phyloP scores from a whole-genome alignment of 1,140 invertebrate genomes.

The Drosophila seguyi region DNA sequence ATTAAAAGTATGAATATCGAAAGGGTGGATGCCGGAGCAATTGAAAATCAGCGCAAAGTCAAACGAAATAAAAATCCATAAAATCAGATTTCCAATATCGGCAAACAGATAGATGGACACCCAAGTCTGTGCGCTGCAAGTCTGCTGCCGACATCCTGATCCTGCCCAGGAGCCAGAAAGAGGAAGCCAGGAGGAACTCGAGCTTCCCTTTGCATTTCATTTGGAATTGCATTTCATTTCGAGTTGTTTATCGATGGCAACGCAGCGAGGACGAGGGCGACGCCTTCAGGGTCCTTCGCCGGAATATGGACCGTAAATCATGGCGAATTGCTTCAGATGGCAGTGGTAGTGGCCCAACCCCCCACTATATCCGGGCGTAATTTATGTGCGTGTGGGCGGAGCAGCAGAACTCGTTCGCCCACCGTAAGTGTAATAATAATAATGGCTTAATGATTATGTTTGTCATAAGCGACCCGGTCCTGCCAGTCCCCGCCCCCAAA shows the following conservation, averaged over 20 bases:
- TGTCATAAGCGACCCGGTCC: conserved; percentile 56
- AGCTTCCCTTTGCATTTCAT: conserved; percentile 48
- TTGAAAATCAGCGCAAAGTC: conserved; percentile 80
- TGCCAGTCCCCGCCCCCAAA: background rate
- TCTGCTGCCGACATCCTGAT: conserved; percentile 23
- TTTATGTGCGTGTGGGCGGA: conserved; percentile 62
- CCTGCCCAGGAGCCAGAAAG: conserved; percentile 25
- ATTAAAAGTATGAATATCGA: conserved; percentile 55
- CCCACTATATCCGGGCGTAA: conserved; percentile 50
- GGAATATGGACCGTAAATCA: conserved; percentile 63
- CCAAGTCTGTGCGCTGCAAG: conserved; percentile 16
- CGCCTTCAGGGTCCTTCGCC: conserved; percentile 19
- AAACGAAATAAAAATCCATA: conserved; percentile 81
- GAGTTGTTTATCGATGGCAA: conserved; percentile 77
- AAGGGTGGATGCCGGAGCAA: conserved; percentile 35
- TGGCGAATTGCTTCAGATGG: conserved; percentile 52
- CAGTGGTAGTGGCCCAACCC: conserved; percentile 39
- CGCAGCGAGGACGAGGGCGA: conserved; percentile 21
- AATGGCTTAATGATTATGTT: conserved; percentile 78
- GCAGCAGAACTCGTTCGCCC: background rate
- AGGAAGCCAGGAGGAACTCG: conserved; percentile 10
- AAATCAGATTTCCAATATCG: conserved; percentile 81
- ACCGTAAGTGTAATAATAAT: conserved; percentile 74
- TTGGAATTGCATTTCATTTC: conserved; percentile 74
- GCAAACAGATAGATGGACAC: conserved; percentile 61